phyloP scores from a whole-genome alignment of 2,888 invertebrate genomes.

The Leptinotarsa haldemani region DNA sequence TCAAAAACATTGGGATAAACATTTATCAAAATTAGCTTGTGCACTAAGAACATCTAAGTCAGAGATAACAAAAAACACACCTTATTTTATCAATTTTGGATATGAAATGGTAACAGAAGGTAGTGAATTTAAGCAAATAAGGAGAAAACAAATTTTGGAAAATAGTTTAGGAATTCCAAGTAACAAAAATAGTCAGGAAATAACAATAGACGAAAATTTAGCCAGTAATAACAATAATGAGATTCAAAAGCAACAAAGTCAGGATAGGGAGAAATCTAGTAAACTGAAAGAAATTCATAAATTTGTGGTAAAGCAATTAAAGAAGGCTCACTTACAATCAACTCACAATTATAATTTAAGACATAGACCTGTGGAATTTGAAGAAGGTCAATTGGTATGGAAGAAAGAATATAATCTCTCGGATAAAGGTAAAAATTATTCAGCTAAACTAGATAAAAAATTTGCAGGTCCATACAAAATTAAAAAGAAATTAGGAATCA shows the following conservation, averaged over 20 bases:
- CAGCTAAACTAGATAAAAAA: no score
- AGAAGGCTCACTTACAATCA: background rate
- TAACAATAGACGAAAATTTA: background rate
- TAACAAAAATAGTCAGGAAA: background rate
- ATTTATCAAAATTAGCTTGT: background rate
- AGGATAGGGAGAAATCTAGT: background rate
- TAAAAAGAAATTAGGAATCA: no score
- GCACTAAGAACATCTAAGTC: background rate
- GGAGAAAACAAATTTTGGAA: background rate
- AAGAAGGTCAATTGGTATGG: background rate
- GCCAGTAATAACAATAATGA: background rate
- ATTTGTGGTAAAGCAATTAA: background rate
- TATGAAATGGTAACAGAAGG: constrained; percentile 7
- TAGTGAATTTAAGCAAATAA: background rate
- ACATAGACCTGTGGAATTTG: background rate
- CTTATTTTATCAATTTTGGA: constrained; percentile 10
- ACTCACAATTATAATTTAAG: background rate
- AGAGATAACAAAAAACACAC: background rate
- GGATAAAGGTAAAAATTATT: no score
- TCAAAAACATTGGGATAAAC: constrained; percentile 15
- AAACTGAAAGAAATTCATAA: background rate
- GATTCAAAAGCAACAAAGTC: background rate
- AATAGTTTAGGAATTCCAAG: background rate
- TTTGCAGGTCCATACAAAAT: no score
- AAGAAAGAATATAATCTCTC: background rate